Base-by-base conservation (phyloP, 2,113 vertebrate species). In the Machaerirhynchus nigripectus region DNA sequence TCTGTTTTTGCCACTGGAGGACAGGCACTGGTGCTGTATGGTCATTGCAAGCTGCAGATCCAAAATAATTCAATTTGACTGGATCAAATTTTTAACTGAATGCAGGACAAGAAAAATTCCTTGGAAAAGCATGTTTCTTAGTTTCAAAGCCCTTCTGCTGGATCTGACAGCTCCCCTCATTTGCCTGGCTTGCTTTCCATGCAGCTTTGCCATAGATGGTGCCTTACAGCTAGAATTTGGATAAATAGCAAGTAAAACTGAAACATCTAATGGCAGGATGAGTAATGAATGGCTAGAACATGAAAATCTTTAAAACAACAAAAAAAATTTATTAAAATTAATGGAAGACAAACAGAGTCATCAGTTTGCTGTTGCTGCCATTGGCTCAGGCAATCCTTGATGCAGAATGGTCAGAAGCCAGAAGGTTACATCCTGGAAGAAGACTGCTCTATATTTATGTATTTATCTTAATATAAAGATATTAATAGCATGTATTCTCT, bases 271-370 rank as follows among this genome's bases (percentile, higher is more conserved):
- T 50, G 28, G 39, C 22, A 87, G 50, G 18, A 78, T 20, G 30
- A 59, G 9, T 40, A 76, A 50, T 1, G 3, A 63, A 57, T n/a
- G 4, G n/a, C 52, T 84, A 74, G 26, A 53, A 81, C 11, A 30
- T 68, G 27, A 70, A 91, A 77, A 60, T 28, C 1, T 40, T 61
- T 13, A 65, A 60, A 63, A 53, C 18, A 80, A n/a, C 4, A 46
- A 46, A 71, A 44, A 82, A 4, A 24, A 9, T 19, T 15, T n/a
- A 30, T 33, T 44, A 12, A 53, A 56, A 67, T 74, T 49, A 78
- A 50, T 2, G 0, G 40, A 68, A 61, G 10, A 44, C 10, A 42
- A 60, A n/a, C 18, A 70, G 5, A 42, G 17, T 22, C 1, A 1
- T 47, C 33, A 42, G 35, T 35, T 40, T 65, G 13, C 8, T 80